Base-by-base conservation (phyloP, 2,888 invertebrate species). In the Dioctria rufipes region DNA sequence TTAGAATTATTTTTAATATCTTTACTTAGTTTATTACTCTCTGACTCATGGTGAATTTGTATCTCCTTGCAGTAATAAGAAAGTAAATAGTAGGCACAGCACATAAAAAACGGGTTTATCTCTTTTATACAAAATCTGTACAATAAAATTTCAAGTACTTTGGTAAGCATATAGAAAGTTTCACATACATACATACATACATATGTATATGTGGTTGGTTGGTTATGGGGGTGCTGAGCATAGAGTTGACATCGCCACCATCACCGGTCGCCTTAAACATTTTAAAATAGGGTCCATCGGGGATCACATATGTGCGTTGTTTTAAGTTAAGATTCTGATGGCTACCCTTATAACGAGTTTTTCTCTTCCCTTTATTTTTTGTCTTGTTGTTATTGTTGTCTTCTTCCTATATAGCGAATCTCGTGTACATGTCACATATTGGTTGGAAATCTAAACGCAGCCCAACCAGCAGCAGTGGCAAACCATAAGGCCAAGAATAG, bases 401-500 rank as follows among this genome's bases (percentile, higher is more conserved):
- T 37, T 61, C 9, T 9, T n/a, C 37, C 13, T 60, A 60, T 63
- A 42, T 67, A 46, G 71, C 25, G 75, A 61, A 60, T 61, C 75
- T 61, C 75, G 13, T 75, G 75, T 75, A 66, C 66, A 78, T 78
- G 78, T 78, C 78, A 78, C 78, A 78, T 78, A 78, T 78, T 78
- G 78, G 78, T 49, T 49, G 78, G 73, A 51, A 51, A 78, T 78
- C 63, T 65, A 63, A 78, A 78, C 78, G 78, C 40, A 40, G 61
- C 49, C 63, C 46, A 60, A 39, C 51, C 58, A 71, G 54, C 37
- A 60, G 5, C 54, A 71, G 71, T 39, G 40, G 60, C 3, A 25
- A 42, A 46, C 13, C 67, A 75, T 13, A 46, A 75, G 60, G 60
- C 37, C 75, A 75, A 60, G 75, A 81, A 80, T 82, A 82, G 82